phyloP scores from a whole-genome alignment of 2,113 vertebrate species.

The Spea bombifrons region DNA sequence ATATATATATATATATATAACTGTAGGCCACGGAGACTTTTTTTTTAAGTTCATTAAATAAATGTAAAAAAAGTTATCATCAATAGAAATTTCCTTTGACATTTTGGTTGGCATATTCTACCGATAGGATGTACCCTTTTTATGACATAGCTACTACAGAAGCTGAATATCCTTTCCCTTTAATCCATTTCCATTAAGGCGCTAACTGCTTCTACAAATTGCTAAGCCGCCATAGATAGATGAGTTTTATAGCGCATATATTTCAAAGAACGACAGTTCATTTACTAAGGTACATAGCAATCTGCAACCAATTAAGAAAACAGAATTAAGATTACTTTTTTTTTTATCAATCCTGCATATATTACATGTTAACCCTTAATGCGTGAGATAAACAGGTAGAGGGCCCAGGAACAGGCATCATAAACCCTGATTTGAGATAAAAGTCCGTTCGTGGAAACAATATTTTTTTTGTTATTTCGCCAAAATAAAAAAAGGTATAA shows the following conservation, averaged over 20 bases:
- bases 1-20: too few relatives aligned
- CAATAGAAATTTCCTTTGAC: too few relatives aligned
- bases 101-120: background rate
- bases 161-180: background rate
- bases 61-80: too few relatives aligned
- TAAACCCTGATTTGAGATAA: too few relatives aligned
- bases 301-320: constrained; percentile 24
- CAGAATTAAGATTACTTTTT: background rate
- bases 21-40: too few relatives aligned
- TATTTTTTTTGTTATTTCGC: too few relatives aligned
- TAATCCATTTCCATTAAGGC: background rate
- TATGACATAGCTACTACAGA: background rate
- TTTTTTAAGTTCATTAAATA: too few relatives aligned
- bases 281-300: constrained; percentile 18
- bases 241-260: constrained; percentile 1
- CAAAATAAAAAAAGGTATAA: too few relatives aligned
- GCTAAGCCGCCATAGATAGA: background rate
- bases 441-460: too few relatives aligned
- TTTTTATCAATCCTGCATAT: background rate
- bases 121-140: background rate
- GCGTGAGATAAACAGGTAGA: too few relatives aligned
- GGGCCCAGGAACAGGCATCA: too few relatives aligned
- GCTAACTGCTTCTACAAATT: constrained; percentile 5
- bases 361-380: too few relatives aligned
- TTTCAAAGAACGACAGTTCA: constrained; percentile 25